These are phyloP conservation scores for Hypercompe scribonia DNA, from an alignment of 2,888 invertebrate species.

Conservation along the genomic window DNA sequence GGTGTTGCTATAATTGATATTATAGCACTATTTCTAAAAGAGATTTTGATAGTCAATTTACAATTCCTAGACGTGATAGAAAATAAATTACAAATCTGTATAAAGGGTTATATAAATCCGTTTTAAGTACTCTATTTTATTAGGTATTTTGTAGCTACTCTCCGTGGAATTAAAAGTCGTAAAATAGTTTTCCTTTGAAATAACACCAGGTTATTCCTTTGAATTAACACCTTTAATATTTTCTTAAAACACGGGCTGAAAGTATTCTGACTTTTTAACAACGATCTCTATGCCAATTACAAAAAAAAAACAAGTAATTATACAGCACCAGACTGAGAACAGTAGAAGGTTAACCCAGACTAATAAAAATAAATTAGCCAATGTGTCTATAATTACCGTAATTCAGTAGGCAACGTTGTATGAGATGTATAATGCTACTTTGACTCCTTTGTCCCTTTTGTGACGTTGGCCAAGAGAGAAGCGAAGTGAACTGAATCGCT, in stretches of 20 bases:
- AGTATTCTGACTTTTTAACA: background rate
- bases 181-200: too few species aligned
- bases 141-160: too few species aligned
- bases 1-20: background rate
- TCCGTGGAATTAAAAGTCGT: too few species aligned
- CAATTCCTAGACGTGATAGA: too few species aligned
- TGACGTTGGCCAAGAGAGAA: conserved; percentile 38
- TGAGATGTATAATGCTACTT: conserved; percentile 28
- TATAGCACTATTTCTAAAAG: background rate
- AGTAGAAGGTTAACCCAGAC: background rate
- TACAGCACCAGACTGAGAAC: background rate
- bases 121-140: too few species aligned
- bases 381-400: conserved; percentile 68
- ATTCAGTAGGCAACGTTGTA: conserved; percentile 45
- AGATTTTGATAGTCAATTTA: too few species aligned
- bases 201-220: background rate
- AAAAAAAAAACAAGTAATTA: too few species aligned
- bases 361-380: conserved; percentile 23
- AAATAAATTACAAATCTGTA: too few species aligned
- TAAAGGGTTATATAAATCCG: too few species aligned
- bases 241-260: too few species aligned
- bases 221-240: too few species aligned
- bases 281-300: background rate
- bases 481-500: conserved; percentile 13
- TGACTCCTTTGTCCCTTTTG: conserved; percentile 27